phyloP scores from a whole-genome alignment of 2,797 vertebrate genomes.

The Rhodeus uyekii region DNA sequence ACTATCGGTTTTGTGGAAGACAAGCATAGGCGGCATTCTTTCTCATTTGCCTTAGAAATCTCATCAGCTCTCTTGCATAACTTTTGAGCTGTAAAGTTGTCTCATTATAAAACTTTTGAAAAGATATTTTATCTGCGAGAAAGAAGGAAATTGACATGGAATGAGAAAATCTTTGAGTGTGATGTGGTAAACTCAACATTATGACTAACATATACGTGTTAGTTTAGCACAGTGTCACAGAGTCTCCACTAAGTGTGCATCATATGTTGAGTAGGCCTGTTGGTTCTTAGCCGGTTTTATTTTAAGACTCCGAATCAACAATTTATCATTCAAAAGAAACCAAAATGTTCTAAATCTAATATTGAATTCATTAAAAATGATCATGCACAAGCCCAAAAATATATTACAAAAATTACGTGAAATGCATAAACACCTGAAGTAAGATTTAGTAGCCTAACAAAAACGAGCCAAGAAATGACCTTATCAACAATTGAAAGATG shows the following conservation, averaged over 20 bases:
- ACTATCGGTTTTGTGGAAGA: not conserved
- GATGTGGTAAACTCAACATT: not conserved
- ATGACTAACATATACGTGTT: not conserved
- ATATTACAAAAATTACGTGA: too few species aligned
- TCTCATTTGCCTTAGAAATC: constrained; percentile 13
- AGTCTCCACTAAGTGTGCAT: not conserved
- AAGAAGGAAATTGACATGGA: not conserved
- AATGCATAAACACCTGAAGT: too few species aligned
- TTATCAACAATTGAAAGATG: too few species aligned
- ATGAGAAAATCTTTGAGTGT: not conserved
- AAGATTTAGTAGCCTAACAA: too few species aligned
- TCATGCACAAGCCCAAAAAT: too few species aligned
- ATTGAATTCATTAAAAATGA: too few species aligned
- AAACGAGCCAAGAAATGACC: too few species aligned
- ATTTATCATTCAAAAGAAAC: not conserved
- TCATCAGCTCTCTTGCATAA: constrained; percentile 15
- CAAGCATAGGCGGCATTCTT: not conserved
- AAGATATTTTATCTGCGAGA: not conserved
- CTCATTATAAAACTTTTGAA: not conserved
- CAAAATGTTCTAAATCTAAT: too few species aligned
- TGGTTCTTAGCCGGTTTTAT: not conserved
- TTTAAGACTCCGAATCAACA: not conserved
- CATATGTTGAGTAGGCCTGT: not conserved
- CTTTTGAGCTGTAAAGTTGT: not conserved
- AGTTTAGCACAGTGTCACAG: not conserved